phyloP scores from a whole-genome alignment of 2,797 vertebrate species.

The Poecilia gillii region DNA sequence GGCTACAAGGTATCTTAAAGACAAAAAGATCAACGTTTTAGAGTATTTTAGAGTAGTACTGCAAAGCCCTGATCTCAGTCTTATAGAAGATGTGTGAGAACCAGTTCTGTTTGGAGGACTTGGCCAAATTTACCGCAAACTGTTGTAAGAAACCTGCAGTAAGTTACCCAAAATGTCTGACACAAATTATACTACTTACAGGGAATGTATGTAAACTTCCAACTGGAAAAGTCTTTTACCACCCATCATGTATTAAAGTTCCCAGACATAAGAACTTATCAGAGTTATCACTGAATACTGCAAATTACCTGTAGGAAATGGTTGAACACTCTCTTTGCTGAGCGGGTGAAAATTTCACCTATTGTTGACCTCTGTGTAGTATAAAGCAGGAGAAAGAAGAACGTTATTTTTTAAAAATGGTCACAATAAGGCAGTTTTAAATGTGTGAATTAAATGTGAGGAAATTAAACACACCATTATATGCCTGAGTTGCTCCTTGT shows the following conservation, averaged over 20 bases:
- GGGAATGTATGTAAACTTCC: not conserved
- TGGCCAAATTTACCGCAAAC: not conserved
- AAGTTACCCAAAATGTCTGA: not conserved
- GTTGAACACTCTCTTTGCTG: conserved; percentile 81
- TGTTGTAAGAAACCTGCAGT: not conserved
- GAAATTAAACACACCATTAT: conserved; percentile 74
- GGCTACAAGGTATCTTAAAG: not conserved
- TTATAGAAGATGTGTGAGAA: not conserved
- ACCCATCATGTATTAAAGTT: not conserved
- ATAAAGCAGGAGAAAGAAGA: conserved; percentile 19
- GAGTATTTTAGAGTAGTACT: not conserved
- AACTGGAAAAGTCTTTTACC: not conserved
- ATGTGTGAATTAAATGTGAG: not conserved
- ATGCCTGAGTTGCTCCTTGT: conserved; percentile 79
- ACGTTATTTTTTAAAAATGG: not conserved
- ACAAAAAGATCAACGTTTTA: not conserved
- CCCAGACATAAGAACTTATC: not conserved
- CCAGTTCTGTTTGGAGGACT: not conserved
- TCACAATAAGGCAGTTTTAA: not conserved
- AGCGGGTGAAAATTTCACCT: conserved; percentile 81
- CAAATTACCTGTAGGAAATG: conserved; percentile 81
- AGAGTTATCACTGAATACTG: not conserved
- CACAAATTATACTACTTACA: not conserved
- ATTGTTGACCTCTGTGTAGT: conserved; percentile 74
- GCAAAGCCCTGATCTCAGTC: not conserved